Base-by-base conservation (phyloP, 2,797 vertebrate species). In the Bovichtus variegatus region DNA sequence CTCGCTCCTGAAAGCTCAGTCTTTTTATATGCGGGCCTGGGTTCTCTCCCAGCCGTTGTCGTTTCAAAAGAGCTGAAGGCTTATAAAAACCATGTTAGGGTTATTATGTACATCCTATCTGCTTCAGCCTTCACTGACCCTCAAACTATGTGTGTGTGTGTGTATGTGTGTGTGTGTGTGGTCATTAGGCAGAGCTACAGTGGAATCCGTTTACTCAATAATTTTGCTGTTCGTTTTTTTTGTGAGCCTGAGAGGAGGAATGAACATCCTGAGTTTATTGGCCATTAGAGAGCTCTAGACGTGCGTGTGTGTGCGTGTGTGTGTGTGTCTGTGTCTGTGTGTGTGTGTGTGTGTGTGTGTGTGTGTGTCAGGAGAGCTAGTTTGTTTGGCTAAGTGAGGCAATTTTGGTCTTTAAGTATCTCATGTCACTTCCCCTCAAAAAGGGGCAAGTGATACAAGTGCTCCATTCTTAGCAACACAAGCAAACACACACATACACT, bases 251-350 rank as follows among this genome's bases (percentile, higher is more conserved):
- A 92, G 89, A 89, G 75, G 84, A 89, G 89, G 90, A 92, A 94
- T 78, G 86, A 89, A 91, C 92, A 93, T 95, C 90, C 87, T 92
- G 92, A 87, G 78, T 95, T 95, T 94, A 95, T 92, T 93, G 94
- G 92, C 91, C 90, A 93, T 94, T 93, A 94, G 92, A 93, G 93
- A 83, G 71, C 78, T 78, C 62, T 70, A 75, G 70, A 72, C 12
- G 1, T 54, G 63, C 70, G 47, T 29, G 63, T 65, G 73, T 50
- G 72, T 50, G 57, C 54, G 54, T 58, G 54, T 53, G 21, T 43
- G 25, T 43, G 67, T 18, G n/a, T 50, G 36, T 34, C 70, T 47
- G 50, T 27, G 64, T 44, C 44, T 66, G 77, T 71, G 65, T 23
- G 70, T 60, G 53, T 47, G 51, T 64, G 61, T 40, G 50, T 63